Evolutionary conservation across 2,888 invertebrate genomes (phyloP).

Genomic region (Leptinotarsa tumamoca): DNA sequence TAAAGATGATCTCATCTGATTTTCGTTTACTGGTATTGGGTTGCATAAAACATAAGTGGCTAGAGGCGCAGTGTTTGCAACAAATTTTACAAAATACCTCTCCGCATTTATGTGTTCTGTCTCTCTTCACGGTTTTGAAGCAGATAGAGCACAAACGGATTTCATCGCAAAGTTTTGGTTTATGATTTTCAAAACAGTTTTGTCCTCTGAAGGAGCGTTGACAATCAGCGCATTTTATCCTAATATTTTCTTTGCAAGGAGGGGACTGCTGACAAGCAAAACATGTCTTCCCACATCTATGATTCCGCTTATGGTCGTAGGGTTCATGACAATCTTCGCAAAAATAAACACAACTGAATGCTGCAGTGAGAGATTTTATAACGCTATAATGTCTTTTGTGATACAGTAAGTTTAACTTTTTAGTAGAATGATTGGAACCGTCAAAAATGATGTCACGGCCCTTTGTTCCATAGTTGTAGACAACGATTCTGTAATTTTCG

Average conservation of each 20-base stretch:
- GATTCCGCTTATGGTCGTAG: slow-evolving; percentile 31
- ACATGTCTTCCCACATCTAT: slow-evolving; percentile 27
- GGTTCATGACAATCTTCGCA: slow-evolving; percentile 38
- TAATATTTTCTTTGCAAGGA: background rate
- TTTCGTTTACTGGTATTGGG: slow-evolving; percentile 21
- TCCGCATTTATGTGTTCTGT: background rate
- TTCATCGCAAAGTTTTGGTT: background rate
- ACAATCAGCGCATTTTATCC: slow-evolving; percentile 9
- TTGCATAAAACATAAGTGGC: slow-evolving; percentile 36
- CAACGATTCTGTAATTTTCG: background rate
- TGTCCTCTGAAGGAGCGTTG: slow-evolving; percentile 7
- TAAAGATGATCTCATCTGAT: slow-evolving; percentile 25
- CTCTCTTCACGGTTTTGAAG: background rate
- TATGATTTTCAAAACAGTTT: slow-evolving; percentile 1
- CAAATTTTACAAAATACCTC: background rate
- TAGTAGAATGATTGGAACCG: background rate
- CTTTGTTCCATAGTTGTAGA: background rate
- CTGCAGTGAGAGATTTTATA: slow-evolving; percentile 38
- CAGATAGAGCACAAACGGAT: background rate
- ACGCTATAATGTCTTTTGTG: slow-evolving; percentile 38
- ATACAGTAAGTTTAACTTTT: slow-evolving; percentile 28
- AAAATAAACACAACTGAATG: slow-evolving; percentile 38
- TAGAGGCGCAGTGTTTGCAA: background rate
- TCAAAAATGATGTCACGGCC: slow-evolving; percentile 3
- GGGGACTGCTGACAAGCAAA: background rate